Conservation (phyloP, 2,113 vertebrate species). For the Zosterops hypoxanthus region DNA sequence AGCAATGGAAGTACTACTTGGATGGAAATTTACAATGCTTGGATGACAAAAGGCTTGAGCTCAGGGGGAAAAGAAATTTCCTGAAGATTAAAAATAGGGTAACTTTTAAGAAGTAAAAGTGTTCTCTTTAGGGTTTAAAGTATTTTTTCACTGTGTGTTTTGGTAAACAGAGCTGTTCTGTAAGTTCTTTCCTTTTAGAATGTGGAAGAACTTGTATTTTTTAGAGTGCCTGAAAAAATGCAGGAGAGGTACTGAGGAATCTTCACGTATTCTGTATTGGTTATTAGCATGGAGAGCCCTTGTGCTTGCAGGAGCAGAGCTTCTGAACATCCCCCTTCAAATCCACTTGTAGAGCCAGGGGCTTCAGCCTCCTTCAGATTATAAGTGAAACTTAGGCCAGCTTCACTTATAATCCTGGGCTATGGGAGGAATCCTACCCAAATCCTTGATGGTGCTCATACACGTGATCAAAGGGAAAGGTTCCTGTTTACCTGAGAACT, state of each 20-base stretch:
- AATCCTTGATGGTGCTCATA: not conserved
- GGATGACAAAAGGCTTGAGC: not conserved
- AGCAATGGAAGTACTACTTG: not conserved
- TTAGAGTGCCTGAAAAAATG: not conserved
- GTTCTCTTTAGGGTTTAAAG: not conserved
- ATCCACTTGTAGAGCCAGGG: not conserved
- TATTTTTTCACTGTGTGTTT: not conserved
- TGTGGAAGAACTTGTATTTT: not conserved
- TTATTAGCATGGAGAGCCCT: not conserved
- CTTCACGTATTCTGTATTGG: not conserved
- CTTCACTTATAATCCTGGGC: not conserved
- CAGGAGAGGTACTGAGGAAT: not conserved
- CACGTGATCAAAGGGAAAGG: not conserved
- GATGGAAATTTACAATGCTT: not conserved
- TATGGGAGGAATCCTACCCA: not conserved
- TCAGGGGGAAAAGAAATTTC: not conserved
- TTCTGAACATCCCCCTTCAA: not conserved
- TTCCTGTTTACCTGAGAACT: not conserved
- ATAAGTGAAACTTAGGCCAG: not conserved
- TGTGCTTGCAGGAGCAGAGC: not conserved
- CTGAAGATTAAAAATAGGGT: not conserved
- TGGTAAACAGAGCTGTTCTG: not conserved
- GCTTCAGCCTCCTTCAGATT: not conserved
- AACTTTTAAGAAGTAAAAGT: not conserved
- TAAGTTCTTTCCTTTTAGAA: not conserved